Base-by-base conservation (phyloP, 23 tunicate species). In the Aplidium turbinatum region DNA sequence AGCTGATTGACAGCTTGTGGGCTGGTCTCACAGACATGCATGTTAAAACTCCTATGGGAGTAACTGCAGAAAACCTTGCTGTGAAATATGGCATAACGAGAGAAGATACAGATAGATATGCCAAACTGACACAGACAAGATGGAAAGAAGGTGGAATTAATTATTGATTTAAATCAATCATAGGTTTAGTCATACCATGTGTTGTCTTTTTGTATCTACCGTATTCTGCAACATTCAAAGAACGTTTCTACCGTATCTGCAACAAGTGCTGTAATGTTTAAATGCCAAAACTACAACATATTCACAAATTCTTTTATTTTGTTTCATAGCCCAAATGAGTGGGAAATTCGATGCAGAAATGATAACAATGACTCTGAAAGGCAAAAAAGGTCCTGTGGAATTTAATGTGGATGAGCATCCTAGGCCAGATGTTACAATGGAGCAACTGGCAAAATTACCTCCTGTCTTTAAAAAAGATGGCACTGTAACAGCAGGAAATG, bases 401-500 rank as follows among this genome's bases (percentile, higher is more conserved):
- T 75, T 94, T 35, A 45, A 31, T 19, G 80, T 79, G 19, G 99
- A 95, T 70, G 99, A 95, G 47, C 99, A 95, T 61, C 96, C 99
- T 4, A 52, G 95, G 26, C 99, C 99, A 18, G 72, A 78, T 1
- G 87, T 82, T 5, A 95, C 99, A 2, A 63, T 82, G 27, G 99
- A 95, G 50, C 96, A 95, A 68, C 77, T 95, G 25, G 86, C 90
- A 24, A 88, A 85, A 79, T 80, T 95, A 21, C 90, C 91, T 46
- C 78, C 92, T 5, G 99, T 95, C 34, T 95, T 95, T 42, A 88
- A 84, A 45, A 95, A 95, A 47, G 82, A 66, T 22, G 99, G 99
- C 18, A 89, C 99, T 56, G 99, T 95, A 24, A 66, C 82, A 16
- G 99, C 99, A 22, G 99, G 99, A 73, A 95, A 95, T 83, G 99